These are phyloP conservation scores for Hydrozoanthus gracilis DNA, from an alignment of 92 coral and sea anemone species.

Conservation along the genomic window DNA sequence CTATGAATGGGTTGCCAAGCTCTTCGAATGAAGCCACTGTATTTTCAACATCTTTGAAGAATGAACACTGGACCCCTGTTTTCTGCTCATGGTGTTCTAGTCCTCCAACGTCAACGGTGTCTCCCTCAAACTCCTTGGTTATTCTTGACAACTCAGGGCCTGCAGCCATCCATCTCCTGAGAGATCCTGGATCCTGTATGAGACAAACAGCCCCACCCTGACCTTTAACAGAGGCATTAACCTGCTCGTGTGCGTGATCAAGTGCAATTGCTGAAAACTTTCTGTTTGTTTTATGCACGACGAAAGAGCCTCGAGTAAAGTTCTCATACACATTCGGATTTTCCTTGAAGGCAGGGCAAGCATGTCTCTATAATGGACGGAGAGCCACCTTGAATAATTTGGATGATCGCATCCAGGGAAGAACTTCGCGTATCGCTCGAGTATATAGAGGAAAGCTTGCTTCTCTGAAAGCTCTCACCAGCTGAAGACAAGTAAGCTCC, in stretches of 20 bases:
- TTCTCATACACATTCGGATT: conserved; percentile 50
- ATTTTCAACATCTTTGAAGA: too few species aligned
- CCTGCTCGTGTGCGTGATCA: conserved; percentile 76
- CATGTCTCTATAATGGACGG: conserved; percentile 66
- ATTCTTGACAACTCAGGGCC: too few species aligned
- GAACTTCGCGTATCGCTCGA: conserved; percentile 52
- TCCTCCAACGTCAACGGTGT: conserved; percentile 28
- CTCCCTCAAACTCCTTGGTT: conserved; percentile 63
- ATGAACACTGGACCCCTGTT: too few species aligned
- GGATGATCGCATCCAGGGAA: conserved; percentile 63
- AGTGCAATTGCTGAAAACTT: too few species aligned
- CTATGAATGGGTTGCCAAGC: conserved; percentile 35
- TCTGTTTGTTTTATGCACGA: too few species aligned
- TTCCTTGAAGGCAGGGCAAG: conserved; percentile 57
- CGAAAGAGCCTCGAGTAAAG: too few species aligned
- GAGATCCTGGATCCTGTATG: conserved; percentile 72
- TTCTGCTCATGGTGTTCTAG: conserved; percentile 40
- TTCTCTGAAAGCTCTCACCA: conserved; percentile 52
- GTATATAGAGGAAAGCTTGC: conserved; percentile 60
- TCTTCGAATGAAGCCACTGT: conserved; percentile 35
- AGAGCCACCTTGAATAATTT: conserved; percentile 61
- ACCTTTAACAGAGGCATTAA: conserved; percentile 69
- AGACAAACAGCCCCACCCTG: conserved; percentile 74
- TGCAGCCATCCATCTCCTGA: conserved; percentile 78
- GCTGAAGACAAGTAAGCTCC: conserved; percentile 55